Conservation (phyloP, 2,888 invertebrate species). For the Metacarcinus magister region DNA sequence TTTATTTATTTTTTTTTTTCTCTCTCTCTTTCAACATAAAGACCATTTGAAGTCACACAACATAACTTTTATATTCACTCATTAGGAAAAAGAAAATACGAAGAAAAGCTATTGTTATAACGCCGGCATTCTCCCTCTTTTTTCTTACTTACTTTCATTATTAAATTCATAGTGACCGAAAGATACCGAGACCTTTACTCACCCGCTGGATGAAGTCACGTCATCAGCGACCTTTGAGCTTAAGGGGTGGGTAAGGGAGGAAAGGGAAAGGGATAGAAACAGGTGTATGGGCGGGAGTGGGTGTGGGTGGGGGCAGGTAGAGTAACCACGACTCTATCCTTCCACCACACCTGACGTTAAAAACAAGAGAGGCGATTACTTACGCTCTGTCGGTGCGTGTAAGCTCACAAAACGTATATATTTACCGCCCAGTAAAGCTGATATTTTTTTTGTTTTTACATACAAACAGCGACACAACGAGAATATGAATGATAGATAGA, state of each 20-base stretch:
- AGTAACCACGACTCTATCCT: neutral
- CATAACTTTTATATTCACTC: conserved; percentile 6
- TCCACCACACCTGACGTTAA: neutral
- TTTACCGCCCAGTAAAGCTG: neutral
- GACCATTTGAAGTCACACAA: neutral
- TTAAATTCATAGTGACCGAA: neutral
- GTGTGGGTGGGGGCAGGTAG: neutral
- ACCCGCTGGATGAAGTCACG: neutral
- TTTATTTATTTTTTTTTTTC: neutral
- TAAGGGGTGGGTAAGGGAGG: neutral
- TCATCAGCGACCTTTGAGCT: neutral
- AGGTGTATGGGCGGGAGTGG: neutral
- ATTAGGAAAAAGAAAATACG: neutral
- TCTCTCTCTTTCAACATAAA: neutral
- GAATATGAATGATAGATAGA: too few species aligned
- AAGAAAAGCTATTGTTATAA: neutral
- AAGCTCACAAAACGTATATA: neutral
- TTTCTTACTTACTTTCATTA: neutral
- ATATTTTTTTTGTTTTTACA: neutral
- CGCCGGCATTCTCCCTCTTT: neutral
- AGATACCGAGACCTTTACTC: neutral
- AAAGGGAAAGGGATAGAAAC: neutral
- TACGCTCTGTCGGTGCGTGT: neutral
- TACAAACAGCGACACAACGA: neutral
- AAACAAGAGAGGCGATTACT: neutral